These are phyloP conservation scores for Lynx canadensis DNA, from an alignment of 2,113 vertebrate genomes.

Conservation along the genomic window DNA sequence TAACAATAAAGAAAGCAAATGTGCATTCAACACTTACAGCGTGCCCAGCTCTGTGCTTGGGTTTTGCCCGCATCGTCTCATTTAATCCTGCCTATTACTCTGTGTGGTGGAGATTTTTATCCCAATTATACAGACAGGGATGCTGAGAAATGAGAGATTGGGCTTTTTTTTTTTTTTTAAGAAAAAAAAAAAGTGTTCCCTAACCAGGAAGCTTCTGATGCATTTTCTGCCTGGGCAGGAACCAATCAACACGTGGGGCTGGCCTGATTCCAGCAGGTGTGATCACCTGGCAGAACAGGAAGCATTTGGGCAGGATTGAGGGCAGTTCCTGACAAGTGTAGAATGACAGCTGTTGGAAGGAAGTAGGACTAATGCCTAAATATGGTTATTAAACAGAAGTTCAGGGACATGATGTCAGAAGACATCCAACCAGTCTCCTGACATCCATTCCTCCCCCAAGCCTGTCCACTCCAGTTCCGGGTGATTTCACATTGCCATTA, in stretches of 20 bases:
- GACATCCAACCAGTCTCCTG: not conserved
- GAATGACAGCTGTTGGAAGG: not conserved
- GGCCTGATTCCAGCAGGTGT: constrained; percentile 52
- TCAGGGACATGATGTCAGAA: not conserved
- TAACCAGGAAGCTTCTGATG: not conserved
- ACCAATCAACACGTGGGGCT: not conserved
- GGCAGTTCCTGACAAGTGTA: constrained; percentile 57
- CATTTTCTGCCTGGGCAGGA: constrained; percentile 31
- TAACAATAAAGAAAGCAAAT: not conserved
- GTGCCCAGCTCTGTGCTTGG: not conserved
- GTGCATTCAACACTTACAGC: not conserved
- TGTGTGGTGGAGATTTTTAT: not conserved
- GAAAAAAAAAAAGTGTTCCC: not conserved
- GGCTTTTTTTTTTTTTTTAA: not conserved
- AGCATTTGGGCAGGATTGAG: not conserved
- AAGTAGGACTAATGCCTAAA: constrained; percentile 42
- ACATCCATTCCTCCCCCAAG: not conserved
- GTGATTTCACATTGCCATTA: not conserved
- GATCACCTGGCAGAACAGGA: constrained; percentile 56
- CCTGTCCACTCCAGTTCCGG: not conserved
- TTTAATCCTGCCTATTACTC: not conserved
- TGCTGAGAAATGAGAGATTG: not conserved
- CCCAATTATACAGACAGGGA: not conserved
- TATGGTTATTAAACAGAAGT: constrained; percentile 9
- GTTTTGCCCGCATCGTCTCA: not conserved